Conservation (phyloP, 2,113 vertebrate species). For the Sitta europaea region DNA sequence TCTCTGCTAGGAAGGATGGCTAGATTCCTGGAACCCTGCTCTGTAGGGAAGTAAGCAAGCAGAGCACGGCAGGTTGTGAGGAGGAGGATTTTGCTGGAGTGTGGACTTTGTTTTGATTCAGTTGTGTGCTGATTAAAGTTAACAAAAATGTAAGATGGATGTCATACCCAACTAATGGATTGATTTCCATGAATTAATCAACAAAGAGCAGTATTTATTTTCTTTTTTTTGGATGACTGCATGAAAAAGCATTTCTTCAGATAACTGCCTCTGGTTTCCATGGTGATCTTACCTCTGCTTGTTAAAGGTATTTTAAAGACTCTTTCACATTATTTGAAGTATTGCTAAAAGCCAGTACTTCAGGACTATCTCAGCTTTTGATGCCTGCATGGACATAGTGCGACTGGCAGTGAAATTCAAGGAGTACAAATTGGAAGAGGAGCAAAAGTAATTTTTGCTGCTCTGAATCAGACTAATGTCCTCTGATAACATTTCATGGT, state of each 20-base stretch:
- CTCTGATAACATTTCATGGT: not conserved
- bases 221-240: not conserved
- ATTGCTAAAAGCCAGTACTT: not conserved
- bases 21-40: not conserved
- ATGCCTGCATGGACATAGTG: not conserved
- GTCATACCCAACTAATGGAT: not conserved
- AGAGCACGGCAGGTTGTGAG: not conserved
- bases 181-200: not conserved
- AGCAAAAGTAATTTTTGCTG: not conserved
- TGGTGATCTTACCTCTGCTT: not conserved
- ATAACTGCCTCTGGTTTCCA: constrained; percentile 10
- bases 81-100: not conserved
- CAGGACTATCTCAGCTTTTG: not conserved
- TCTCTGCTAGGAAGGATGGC: not conserved
- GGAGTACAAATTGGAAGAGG: not conserved
- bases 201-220: not conserved
- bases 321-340: not conserved
- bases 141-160: not conserved
- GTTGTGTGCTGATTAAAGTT: not conserved
- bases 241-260: not conserved
- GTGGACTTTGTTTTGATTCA: not conserved
- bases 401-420: not conserved
- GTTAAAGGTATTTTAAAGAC: not conserved
- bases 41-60: not conserved
- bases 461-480: not conserved